Evolutionary conservation across 2,888 invertebrate genomes (phyloP).

Genomic region (Drosophila gaucha): DNA sequence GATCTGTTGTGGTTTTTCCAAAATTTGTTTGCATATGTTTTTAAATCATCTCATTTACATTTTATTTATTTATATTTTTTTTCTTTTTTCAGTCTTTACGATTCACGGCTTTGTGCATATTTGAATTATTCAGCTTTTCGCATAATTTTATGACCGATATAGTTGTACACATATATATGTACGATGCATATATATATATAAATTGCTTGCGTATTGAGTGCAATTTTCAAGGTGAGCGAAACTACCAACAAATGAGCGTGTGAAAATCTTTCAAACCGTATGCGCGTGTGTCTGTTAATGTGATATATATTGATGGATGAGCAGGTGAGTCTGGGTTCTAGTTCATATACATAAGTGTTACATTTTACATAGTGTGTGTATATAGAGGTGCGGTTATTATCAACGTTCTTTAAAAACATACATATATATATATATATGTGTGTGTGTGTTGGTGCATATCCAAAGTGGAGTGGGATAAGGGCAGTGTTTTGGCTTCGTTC

Average conservation of each 20-base stretch:
- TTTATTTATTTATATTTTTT: constrained; percentile 41
- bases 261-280: constrained; percentile 13
- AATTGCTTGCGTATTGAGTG: constrained; percentile 52
- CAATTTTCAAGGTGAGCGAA: constrained; percentile 42
- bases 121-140: constrained; percentile 62
- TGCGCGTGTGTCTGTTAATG: constrained; percentile 4
- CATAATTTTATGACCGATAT: constrained; percentile 60
- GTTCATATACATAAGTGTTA: constrained; percentile 8
- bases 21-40: constrained; percentile 20
- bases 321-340: constrained; percentile 28
- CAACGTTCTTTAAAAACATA: constrained; percentile 47
- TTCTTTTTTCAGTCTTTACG: constrained; percentile 79
- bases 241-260: constrained; percentile 55
- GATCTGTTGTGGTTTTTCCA: constrained; percentile 31
- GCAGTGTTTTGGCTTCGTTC: constrained; percentile 57
- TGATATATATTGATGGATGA: constrained; percentile 35
- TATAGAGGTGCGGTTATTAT: constrained; percentile 66
- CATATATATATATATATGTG: constrained; percentile 26
- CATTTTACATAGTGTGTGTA: constrained; percentile 23
- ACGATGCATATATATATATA: constrained; percentile 15
- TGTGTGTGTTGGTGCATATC: neutral
- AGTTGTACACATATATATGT: constrained; percentile 29
- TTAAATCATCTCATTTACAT: constrained; percentile 15
- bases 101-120: constrained; percentile 84
- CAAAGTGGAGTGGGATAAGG: constrained; percentile 27